Conservation (phyloP, 92 coral and sea anemone genomes). For the Porites divaricata region DNA sequence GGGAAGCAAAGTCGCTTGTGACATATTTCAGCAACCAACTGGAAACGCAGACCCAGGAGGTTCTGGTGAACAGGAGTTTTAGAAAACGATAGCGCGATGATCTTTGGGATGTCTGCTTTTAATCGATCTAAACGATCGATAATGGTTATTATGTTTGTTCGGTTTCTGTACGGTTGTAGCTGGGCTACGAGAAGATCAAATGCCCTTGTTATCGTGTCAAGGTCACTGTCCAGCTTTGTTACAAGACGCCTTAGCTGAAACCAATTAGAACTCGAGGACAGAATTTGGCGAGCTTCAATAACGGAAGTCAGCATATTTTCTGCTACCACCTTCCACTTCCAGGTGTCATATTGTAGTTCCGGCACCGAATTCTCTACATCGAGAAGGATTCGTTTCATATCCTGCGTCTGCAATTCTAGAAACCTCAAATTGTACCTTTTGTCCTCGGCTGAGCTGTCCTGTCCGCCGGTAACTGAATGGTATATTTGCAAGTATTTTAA, state of each 20-base stretch:
- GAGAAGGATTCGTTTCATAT: conserved; percentile 3
- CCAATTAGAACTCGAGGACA: neutral
- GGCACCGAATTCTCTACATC: conserved; percentile 19
- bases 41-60: conserved; percentile 9
- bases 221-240: conserved; percentile 1
- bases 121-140: conserved; percentile 3
- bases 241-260: neutral
- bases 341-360: neutral
- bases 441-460: neutral
- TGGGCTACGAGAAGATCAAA: conserved; percentile 15
- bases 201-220: conserved; percentile 16
- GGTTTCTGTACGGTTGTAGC: conserved; percentile 28
- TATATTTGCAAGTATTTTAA: conserved; percentile 5
- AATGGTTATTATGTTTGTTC: neutral
- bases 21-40: neutral
- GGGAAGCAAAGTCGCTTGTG: conserved; percentile 25
- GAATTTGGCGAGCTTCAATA: conserved; percentile 8
- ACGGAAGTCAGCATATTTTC: neutral
- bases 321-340: neutral
- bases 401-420: conserved; percentile 13
- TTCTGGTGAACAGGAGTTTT: conserved; percentile 8
- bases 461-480: conserved; percentile 23
- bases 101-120: conserved; percentile 17
- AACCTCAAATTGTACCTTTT: conserved; percentile 1
- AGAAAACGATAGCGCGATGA: conserved; percentile 16